Percentiles rank a stretch among this genome's conserved stretches.
Conservation (phyloP, 1,140 invertebrate genomes). For the Neocloeon triangulifer region DNA sequence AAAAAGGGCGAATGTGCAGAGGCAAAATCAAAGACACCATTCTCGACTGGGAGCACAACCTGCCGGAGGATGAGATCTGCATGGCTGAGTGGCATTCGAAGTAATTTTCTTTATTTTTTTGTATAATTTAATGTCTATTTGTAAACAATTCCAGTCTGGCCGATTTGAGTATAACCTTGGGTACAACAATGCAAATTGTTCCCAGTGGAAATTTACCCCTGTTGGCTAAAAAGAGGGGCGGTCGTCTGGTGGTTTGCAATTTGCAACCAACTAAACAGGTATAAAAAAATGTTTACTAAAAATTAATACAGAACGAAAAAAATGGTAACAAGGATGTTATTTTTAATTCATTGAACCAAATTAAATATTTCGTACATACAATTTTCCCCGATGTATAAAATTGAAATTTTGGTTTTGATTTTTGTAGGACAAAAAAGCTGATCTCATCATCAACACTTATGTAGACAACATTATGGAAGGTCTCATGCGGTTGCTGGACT, state of each 20-base stretch:
- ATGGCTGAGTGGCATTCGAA: constrained; percentile 70
- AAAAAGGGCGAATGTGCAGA: constrained; percentile 45
- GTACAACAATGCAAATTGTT: constrained; percentile 91
- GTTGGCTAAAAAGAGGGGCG: constrained; percentile 63
- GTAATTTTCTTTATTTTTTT: constrained; percentile 22
- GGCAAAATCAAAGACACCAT: constrained; percentile 80
- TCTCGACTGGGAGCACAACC: constrained; percentile 93
- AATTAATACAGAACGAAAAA: not conserved
- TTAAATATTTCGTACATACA: no score
- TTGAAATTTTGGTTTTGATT: constrained; percentile 6
- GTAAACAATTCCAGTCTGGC: constrained; percentile 56
- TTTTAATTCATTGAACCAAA: no score
- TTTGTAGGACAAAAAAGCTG: constrained; percentile 71
- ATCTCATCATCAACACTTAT: constrained; percentile 72
- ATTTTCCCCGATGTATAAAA: constrained; percentile 1
- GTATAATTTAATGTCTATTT: constrained; percentile 5
- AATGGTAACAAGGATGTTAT: no score
- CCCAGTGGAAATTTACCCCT: constrained; percentile 89
- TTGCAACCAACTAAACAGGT: constrained; percentile 93
- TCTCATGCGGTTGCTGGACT: constrained; percentile 45
- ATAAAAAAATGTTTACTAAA: constrained; percentile 16
- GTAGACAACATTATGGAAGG: constrained; percentile 65
- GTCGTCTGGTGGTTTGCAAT: constrained; percentile 86
- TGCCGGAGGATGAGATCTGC: constrained; percentile 75
- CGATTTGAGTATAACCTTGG: constrained; percentile 81